Evolutionary conservation across 2,797 vertebrate genomes (phyloP).

Genomic region (Coreius guichenoti): DNA sequence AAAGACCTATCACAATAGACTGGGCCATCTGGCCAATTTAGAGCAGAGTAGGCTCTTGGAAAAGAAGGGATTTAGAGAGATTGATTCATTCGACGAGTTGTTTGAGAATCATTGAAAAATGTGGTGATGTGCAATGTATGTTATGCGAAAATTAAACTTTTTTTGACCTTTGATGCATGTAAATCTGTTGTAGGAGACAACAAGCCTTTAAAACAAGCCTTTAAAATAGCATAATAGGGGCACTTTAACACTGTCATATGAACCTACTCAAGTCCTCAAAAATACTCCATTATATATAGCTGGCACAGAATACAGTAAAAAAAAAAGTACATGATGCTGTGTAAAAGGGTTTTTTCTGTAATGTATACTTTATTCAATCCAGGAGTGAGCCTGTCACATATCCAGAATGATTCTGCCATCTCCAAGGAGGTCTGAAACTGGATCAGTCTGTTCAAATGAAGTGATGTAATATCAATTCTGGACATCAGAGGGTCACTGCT

Average conservation of each 20-base stretch:
- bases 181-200: no score
- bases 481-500: not conserved
- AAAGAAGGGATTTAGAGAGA: no score
- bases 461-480: not conserved
- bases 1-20: no score
- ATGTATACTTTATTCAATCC: constrained; percentile 60
- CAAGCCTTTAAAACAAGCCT: no score
- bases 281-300: not conserved
- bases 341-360: constrained; percentile 49
- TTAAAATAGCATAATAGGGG: no score
- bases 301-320: constrained; percentile 54
- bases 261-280: not conserved
- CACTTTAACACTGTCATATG: not conserved
- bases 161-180: no score
- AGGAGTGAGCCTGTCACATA: constrained; percentile 12
- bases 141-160: no score
- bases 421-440: not conserved
- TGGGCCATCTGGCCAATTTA: no score
- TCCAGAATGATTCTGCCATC: constrained; percentile 35
- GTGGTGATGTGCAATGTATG: no score
- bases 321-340: constrained; percentile 56
- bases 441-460: not conserved
- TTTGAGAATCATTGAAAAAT: no score
- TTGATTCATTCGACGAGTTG: no score
- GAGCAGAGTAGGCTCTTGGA: no score